Conservation (phyloP, 2,113 vertebrate genomes). For the Colossoma macropomum region DNA sequence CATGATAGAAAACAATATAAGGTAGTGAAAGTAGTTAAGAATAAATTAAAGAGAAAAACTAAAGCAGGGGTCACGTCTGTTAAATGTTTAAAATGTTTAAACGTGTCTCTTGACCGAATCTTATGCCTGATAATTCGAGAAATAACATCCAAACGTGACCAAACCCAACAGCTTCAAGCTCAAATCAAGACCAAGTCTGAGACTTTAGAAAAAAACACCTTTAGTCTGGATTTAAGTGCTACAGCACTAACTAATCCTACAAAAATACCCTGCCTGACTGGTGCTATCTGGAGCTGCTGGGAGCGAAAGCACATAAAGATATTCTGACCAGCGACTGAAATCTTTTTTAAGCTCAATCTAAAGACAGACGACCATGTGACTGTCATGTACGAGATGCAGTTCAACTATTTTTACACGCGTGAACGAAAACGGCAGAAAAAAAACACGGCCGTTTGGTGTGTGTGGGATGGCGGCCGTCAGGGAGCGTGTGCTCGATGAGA, state of each 20-base stretch:
- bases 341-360: slow-evolving; percentile 57
- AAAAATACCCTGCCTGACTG: slow-evolving; percentile 2
- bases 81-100: too few relatives aligned
- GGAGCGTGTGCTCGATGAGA: slow-evolving; percentile 14
- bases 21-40: too few relatives aligned
- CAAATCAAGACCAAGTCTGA: too few relatives aligned
- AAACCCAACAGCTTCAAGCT: too few relatives aligned
- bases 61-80: too few relatives aligned
- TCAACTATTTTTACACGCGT: slow-evolving; percentile 54
- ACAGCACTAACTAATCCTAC: not conserved
- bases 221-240: not conserved
- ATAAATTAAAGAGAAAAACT: too few relatives aligned
- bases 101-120: too few relatives aligned
- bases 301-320: slow-evolving; percentile 43
- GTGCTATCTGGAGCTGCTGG: not conserved
- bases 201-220: too few relatives aligned
- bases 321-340: slow-evolving; percentile 50
- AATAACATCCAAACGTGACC: too few relatives aligned
- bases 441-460: slow-evolving; percentile 23
- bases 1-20: too few relatives aligned
- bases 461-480: not conserved
- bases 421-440: slow-evolving; percentile 53
- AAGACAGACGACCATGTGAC: slow-evolving; percentile 56
- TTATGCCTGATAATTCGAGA: too few relatives aligned
- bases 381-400: slow-evolving; percentile 46